A percentile compares a stretch with the other conserved stretches of the same genome.
Evolutionary conservation across 2,888 invertebrate genomes (phyloP).

Genomic region (Lasioglossum vierecki): DNA sequence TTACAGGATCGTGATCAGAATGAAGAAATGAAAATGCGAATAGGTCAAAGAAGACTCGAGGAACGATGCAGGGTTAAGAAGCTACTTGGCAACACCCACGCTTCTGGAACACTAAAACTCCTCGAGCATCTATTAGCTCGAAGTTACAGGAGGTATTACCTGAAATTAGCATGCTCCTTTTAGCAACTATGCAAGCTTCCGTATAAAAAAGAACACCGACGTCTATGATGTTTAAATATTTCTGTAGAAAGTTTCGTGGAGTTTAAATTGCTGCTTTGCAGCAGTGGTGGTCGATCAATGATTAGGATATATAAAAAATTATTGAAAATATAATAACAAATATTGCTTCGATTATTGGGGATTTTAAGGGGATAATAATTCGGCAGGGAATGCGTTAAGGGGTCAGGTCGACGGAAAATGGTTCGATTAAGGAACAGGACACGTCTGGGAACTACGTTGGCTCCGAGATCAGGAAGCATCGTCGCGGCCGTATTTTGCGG

Average conservation of each 20-base stretch:
- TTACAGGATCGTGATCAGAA: background rate
- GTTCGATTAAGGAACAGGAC: background rate
- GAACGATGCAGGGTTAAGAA: background rate
- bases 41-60: background rate
- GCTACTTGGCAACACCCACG: background rate
- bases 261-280: no score
- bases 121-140: background rate
- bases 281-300: no score
- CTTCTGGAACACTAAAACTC: background rate
- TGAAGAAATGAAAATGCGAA: background rate
- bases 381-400: background rate
- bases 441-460: constrained; percentile 14
- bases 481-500: constrained; percentile 33
- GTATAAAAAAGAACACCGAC: background rate
- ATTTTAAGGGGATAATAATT: background rate
- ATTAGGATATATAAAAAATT: background rate
- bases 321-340: background rate
- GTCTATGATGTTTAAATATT: background rate
- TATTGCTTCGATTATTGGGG: no score
- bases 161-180: background rate
- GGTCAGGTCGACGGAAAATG: background rate
- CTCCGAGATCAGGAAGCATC: constrained; percentile 20
- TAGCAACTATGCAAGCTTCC: background rate
- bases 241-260: background rate
- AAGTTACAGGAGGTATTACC: background rate